Evolutionary conservation across 2,113 vertebrate genomes (phyloP).

Genomic region (Thalassarche chlororhynchos): DNA sequence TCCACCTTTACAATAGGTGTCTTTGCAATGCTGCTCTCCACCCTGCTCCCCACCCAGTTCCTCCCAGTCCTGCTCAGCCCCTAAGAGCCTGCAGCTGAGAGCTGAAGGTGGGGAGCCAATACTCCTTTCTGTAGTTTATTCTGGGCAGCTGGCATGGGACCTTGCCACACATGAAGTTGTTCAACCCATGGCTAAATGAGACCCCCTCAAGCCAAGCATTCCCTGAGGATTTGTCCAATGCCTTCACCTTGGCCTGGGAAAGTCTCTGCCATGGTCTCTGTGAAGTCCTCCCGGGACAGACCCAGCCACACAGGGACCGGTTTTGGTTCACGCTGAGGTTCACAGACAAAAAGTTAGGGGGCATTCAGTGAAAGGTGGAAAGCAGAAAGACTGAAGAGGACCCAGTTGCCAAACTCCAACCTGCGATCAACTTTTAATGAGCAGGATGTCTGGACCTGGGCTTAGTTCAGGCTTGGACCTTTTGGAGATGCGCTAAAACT

Average conservation of each 20-base stretch:
- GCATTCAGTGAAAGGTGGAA: not conserved
- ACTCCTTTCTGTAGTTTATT: not conserved
- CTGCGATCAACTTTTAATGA: not conserved
- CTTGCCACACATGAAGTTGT: accelerated
- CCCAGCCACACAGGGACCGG: not conserved
- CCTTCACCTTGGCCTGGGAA: not conserved
- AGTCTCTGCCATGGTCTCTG: not conserved
- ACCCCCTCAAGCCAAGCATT: not conserved
- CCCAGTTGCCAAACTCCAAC: not conserved
- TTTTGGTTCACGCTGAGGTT: not conserved
- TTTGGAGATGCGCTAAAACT: not conserved
- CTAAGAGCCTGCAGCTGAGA: not conserved
- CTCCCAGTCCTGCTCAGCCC: not conserved
- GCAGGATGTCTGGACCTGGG: no score
- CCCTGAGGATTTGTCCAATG: accelerated
- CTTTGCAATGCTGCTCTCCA: not conserved
- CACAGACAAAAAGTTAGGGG: not conserved
- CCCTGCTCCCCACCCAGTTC: not conserved
- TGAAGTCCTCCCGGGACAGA: not conserved
- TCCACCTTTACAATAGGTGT: not conserved
- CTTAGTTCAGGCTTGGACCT: not conserved
- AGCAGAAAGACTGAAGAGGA: not conserved
- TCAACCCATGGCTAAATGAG: not conserved
- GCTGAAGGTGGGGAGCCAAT: no score
- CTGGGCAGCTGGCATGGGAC: not conserved